phyloP scores from a whole-genome alignment of 2,797 vertebrate species.

The Aldrovandia affinis region DNA sequence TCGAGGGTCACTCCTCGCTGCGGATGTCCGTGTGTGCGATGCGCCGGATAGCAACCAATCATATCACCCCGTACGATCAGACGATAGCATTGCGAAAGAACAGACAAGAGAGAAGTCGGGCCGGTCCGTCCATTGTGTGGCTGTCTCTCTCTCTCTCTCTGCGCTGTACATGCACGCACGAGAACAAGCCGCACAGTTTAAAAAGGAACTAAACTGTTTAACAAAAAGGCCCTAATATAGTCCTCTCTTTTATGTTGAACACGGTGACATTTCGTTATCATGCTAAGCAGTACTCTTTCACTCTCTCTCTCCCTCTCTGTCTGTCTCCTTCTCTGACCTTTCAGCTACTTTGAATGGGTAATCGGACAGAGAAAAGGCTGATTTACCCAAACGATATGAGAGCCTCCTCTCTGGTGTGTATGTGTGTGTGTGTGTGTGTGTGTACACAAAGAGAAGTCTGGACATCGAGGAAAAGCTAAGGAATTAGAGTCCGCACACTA shows the following conservation, averaged over 20 bases:
- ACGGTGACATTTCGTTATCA: slow-evolving; percentile 78
- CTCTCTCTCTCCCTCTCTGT: neutral
- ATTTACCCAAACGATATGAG: slow-evolving; percentile 58
- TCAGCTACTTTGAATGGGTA: slow-evolving; percentile 72
- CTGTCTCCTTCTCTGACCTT: slow-evolving; percentile 67
- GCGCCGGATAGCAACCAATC: slow-evolving; percentile 45
- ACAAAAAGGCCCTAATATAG: slow-evolving; percentile 64
- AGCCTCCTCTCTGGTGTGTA: neutral
- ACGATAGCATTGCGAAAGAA: slow-evolving; percentile 67
- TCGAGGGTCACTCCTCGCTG: slow-evolving; percentile 59
- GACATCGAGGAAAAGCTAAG: slow-evolving; percentile 1
- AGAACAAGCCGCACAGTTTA: neutral
- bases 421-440: neutral
- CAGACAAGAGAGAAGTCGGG: slow-evolving; percentile 24
- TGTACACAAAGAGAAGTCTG: neutral
- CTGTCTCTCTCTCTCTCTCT: slow-evolving; percentile 39
- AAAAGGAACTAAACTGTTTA: slow-evolving; percentile 54
- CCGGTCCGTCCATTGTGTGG: slow-evolving; percentile 61
- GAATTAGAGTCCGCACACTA: neutral
- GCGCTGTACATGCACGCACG: slow-evolving; percentile 28
- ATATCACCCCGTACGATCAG: slow-evolving; percentile 60
- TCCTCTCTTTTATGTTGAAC: slow-evolving; percentile 47
- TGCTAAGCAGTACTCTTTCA: slow-evolving; percentile 57
- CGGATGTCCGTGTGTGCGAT: slow-evolving; percentile 46
- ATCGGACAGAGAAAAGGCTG: slow-evolving; percentile 56